A percentile compares a stretch with the other conserved stretches of the same genome.
phyloP scores from a whole-genome alignment of 2,113 vertebrate genomes.

The Periophthalmus modestus region DNA sequence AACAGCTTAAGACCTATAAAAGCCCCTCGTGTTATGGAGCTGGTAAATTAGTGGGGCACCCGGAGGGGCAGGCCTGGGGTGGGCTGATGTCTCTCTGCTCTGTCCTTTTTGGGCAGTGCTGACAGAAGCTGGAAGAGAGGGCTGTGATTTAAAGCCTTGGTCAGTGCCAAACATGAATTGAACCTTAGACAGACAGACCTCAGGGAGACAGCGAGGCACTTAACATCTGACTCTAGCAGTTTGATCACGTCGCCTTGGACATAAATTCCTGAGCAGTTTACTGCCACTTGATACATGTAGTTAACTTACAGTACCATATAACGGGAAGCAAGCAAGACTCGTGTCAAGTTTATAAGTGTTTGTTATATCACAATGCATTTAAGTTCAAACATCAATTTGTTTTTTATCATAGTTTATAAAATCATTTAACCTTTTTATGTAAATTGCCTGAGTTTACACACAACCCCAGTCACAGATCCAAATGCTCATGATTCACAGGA shows the following conservation, averaged over 20 bases:
- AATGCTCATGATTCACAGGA: slow-evolving; percentile 69
- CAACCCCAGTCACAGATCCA: not conserved
- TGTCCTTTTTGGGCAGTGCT: slow-evolving; percentile 64
- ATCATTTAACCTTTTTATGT: not conserved
- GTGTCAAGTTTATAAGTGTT: slow-evolving; percentile 10
- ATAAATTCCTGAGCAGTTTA: slow-evolving; percentile 55
- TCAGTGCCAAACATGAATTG: slow-evolving; percentile 51
- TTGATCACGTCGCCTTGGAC: slow-evolving; percentile 49
- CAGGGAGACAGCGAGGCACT: slow-evolving; percentile 53
- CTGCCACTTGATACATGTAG: slow-evolving; percentile 50
- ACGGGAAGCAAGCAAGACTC: slow-evolving; percentile 36
- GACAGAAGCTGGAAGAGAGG: slow-evolving; percentile 55
- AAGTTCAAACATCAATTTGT: not conserved
- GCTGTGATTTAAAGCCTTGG: slow-evolving; percentile 53
- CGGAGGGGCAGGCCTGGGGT: slow-evolving; percentile 9
- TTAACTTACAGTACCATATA: slow-evolving; percentile 43
- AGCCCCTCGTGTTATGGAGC: slow-evolving; percentile 35
- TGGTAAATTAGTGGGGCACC: slow-evolving; percentile 11
- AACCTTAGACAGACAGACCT: slow-evolving; percentile 49
- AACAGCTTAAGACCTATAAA: slow-evolving; percentile 48
- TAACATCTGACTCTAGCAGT: slow-evolving; percentile 52
- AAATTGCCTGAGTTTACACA: not conserved
- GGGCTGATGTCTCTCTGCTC: slow-evolving; percentile 30
- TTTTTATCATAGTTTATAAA: not conserved
- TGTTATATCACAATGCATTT: slow-evolving; percentile 1